Percentiles rank a stretch among this genome's conserved stretches.
These are phyloP conservation scores for Babylonia areolata DNA, from an alignment of 1,140 invertebrate genomes.

Conservation along the genomic window DNA sequence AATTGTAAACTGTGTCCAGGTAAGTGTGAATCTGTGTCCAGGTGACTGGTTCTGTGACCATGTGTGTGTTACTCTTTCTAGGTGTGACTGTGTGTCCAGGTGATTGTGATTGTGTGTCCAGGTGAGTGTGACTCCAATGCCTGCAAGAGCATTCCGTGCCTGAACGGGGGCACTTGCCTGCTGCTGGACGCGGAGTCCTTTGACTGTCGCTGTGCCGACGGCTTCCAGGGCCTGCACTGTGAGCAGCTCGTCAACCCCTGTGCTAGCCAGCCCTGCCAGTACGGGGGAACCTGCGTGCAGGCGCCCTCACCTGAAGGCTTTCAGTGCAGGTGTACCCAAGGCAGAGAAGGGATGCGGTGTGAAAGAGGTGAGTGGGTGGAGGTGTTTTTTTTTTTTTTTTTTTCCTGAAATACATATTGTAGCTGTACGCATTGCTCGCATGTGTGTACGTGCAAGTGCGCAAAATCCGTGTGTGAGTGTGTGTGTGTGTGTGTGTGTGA, in stretches of 20 bases:
- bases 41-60: slow-evolving; percentile 41
- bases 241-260: slow-evolving; percentile 86
- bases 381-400: too few species aligned
- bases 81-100: too few species aligned
- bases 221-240: slow-evolving; percentile 82
- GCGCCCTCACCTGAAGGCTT: slow-evolving; percentile 82
- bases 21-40: too few species aligned
- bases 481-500: too few species aligned
- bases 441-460: too few species aligned
- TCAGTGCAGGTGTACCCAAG: slow-evolving; percentile 85
- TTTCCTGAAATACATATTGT: too few species aligned
- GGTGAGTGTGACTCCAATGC: slow-evolving; percentile 81
- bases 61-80: slow-evolving; percentile 78
- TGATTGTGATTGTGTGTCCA: slow-evolving; percentile 41
- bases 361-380: slow-evolving; percentile 77
- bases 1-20: too few species aligned
- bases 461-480: too few species aligned
- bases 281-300: slow-evolving; percentile 85
- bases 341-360: slow-evolving; percentile 83
- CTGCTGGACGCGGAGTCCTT: slow-evolving; percentile 82
- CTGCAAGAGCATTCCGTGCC: slow-evolving; percentile 81
- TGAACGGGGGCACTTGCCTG: slow-evolving; percentile 88
- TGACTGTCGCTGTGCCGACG: slow-evolving; percentile 78
- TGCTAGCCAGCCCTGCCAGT: slow-evolving; percentile 84
- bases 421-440: too few species aligned